phyloP scores from a whole-genome alignment of 2,113 vertebrate genomes.

The Puffinus mauretanicus region DNA sequence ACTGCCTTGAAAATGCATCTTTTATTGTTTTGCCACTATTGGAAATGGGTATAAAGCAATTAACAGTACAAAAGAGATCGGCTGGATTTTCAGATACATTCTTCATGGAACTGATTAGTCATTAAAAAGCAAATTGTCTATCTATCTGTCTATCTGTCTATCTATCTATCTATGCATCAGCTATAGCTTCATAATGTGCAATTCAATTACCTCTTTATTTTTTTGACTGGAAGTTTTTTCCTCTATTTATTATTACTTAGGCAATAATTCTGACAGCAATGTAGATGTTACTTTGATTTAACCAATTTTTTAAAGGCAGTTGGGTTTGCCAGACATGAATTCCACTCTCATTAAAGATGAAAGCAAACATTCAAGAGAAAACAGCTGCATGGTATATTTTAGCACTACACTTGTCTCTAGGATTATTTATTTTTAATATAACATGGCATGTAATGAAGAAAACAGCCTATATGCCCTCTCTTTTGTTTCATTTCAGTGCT shows the following conservation, averaged over 20 bases:
- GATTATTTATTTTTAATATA: conserved; percentile 32
- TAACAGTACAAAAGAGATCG: background rate
- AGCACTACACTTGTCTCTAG: background rate
- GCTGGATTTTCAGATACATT: conserved; percentile 3
- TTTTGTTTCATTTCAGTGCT: background rate
- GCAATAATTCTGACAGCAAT: conserved; percentile 10
- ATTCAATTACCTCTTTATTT: background rate
- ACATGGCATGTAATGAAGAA: background rate
- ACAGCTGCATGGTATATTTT: conserved; percentile 17
- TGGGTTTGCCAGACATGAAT: conserved; percentile 30
- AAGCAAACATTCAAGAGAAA: conserved; percentile 31
- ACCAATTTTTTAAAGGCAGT: conserved; percentile 43
- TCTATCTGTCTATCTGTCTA: background rate
- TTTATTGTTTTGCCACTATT: conserved; percentile 25
- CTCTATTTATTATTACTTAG: conserved; percentile 14
- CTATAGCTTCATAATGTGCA: background rate
- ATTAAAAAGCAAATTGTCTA: background rate
- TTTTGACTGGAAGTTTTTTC: background rate
- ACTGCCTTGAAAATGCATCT: background rate
- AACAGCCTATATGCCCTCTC: background rate
- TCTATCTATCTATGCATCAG: background rate
- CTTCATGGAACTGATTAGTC: background rate
- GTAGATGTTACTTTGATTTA: conserved; percentile 37
- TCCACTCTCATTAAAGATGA: conserved; percentile 18
- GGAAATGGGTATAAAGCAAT: conserved; percentile 30